A percentile compares a stretch with the other conserved stretches of the same genome.
Conservation (phyloP, 2,888 invertebrate genomes). For the Campoplex capitator region DNA sequence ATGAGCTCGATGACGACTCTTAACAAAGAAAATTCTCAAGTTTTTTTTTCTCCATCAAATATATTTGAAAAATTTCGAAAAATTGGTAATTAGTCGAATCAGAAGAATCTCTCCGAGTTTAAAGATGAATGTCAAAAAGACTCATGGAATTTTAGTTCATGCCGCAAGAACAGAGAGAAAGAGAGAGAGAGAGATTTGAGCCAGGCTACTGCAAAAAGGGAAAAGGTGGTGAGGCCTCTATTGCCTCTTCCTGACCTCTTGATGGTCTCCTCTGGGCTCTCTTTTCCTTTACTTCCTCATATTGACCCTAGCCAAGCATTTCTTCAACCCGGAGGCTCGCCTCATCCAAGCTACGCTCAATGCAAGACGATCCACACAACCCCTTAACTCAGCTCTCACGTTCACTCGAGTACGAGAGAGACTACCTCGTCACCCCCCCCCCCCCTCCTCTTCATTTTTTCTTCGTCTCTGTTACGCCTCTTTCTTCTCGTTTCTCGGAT, state of each 20-base stretch:
- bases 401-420: slow-evolving; percentile 5
- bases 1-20: no score
- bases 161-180: background rate
- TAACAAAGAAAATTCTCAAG: no score
- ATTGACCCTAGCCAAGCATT: slow-evolving; percentile 74
- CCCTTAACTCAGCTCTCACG: slow-evolving; percentile 48
- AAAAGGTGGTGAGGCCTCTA: slow-evolving; percentile 71
- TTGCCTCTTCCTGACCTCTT: slow-evolving; percentile 76
- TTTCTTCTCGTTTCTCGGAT: slow-evolving; percentile 2
- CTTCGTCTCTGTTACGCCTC: background rate
- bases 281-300: slow-evolving; percentile 67
- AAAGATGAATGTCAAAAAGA: background rate
- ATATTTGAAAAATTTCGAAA: background rate
- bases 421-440: background rate
- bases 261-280: slow-evolving; percentile 70
- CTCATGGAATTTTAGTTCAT: background rate
- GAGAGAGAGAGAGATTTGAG: background rate
- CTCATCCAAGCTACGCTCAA: slow-evolving; percentile 12
- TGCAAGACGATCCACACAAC: slow-evolving; percentile 10
- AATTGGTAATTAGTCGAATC: background rate
- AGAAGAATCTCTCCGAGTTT: background rate
- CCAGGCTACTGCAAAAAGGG: background rate
- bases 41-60: background rate
- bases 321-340: slow-evolving; percentile 36
- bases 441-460: background rate